phyloP scores from a whole-genome alignment of 2,797 vertebrate species.

The Diglossa cyanea region DNA sequence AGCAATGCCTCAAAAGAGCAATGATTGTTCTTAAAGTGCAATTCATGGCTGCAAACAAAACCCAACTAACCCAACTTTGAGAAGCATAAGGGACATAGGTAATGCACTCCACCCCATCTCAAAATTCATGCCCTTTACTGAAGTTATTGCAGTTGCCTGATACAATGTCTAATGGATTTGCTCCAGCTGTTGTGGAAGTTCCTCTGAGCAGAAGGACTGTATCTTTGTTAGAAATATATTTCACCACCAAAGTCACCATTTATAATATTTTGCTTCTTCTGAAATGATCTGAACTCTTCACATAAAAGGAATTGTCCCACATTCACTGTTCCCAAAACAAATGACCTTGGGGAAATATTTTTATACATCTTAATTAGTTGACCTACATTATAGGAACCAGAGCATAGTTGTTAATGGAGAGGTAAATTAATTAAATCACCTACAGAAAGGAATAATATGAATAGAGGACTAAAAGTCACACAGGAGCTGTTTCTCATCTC shows the following conservation, averaged over 20 bases:
- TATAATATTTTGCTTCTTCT: not conserved
- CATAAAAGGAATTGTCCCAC: slow-evolving; percentile 28
- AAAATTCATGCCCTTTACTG: not conserved
- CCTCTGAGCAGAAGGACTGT: not conserved
- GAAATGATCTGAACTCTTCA: slow-evolving; percentile 3
- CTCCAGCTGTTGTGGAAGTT: not conserved
- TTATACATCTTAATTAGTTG: slow-evolving; percentile 65
- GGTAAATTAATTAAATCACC: slow-evolving; percentile 33
- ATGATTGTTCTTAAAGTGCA: not conserved
- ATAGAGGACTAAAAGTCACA: slow-evolving; percentile 20
- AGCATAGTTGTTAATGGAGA: slow-evolving; percentile 31
- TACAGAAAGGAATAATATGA: not conserved
- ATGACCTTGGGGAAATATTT: slow-evolving; percentile 53
- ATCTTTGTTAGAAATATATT: not conserved
- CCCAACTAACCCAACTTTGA: not conserved
- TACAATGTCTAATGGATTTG: not conserved
- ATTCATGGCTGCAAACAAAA: not conserved
- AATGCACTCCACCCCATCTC: not conserved
- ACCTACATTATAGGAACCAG: slow-evolving; percentile 45
- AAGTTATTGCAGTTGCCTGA: not conserved
- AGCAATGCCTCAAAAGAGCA: not conserved
- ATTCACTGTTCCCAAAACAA: slow-evolving; percentile 52
- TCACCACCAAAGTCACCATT: not conserved
- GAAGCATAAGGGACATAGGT: not conserved
- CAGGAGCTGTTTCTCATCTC: not conserved